Base-by-base conservation (phyloP, 2,888 invertebrate genomes). In the Thymelicus sylvestris region DNA sequence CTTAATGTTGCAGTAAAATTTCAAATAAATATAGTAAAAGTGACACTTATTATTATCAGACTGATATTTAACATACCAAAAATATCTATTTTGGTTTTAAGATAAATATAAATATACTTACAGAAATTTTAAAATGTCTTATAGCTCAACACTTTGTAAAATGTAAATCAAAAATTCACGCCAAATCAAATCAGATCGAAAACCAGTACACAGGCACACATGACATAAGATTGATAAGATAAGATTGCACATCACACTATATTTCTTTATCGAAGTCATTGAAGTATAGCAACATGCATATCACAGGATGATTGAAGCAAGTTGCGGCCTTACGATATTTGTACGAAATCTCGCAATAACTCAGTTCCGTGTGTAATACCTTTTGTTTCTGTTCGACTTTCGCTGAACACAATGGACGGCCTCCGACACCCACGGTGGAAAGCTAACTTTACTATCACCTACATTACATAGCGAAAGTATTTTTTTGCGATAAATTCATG, bases 341-440 rank as follows among this genome's bases (percentile, higher is more conserved):
- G 65, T 64, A 64, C 39, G 38, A 66, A 72, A 73, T 74, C 66
- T 66, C 63, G 71, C 72, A 76, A 69, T 76, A 79, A 75, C 47
- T 76, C 66, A 75, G 72, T 78, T 81, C 78, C 76, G 79, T 80
- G 75, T 80, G 80, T 83, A 82, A 70, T 71, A 75, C 77, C 86
- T 85, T 89, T 90, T 89, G 88, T 89, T 84, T 83, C 84, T 83
- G 87, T 86, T 85, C 83, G 81, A 83, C 88, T 91, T 91, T 92
- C 88, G 87, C 87, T 79, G 78, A 82, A 82, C 78, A 91, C 90
- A 92, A 91, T 91, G 82, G 83, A 75, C 82, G 81, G 77, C 78
- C 80, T 79, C 79, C 79, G 85, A 88, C 90, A 88, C 88, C 88
- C 84, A 88, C 86, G 78, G 80, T 86, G 85, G 88, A 92, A 91